Percentiles rank a stretch among this genome's conserved stretches.
These are phyloP conservation scores for Anagrus nilaparvatae DNA, from an alignment of 1,140 invertebrate genomes.

Conservation along the genomic window DNA sequence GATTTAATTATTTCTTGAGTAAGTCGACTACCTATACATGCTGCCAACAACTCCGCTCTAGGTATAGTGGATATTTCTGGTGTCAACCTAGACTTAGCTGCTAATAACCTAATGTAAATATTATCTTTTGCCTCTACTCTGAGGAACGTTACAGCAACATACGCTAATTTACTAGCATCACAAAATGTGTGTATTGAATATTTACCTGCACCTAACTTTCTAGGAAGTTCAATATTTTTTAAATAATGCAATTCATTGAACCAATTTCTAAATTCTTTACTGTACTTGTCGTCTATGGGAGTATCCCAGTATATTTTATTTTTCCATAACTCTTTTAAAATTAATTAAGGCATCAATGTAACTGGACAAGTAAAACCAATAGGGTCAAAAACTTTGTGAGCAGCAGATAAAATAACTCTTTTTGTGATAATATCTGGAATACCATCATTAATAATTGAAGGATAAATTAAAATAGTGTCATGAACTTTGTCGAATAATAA, in stretches of 20 bases:
- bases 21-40: conserved; percentile 26
- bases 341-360: conserved; percentile 20
- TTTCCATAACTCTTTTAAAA: conserved; percentile 23
- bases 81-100: conserved; percentile 27
- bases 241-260: conserved; percentile 13
- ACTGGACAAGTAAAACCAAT: conserved; percentile 27
- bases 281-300: conserved; percentile 9
- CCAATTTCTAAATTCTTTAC: conserved; percentile 18
- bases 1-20: conserved; percentile 11
- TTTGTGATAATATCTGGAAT: conserved; percentile 11
- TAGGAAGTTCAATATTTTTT: conserved; percentile 19
- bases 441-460: conserved; percentile 4
- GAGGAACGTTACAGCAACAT: conserved; percentile 27
- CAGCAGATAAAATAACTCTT: conserved; percentile 18
- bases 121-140: conserved; percentile 14
- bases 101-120: conserved; percentile 13
- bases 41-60: conserved; percentile 30
- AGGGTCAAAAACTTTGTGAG: conserved; percentile 28
- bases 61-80: conserved; percentile 28
- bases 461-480: conserved; percentile 15
- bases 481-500: conserved; percentile 12
- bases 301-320: conserved; percentile 21
- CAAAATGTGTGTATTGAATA: conserved; percentile 24
- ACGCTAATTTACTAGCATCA: conserved; percentile 27
- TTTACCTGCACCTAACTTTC: conserved; percentile 14